phyloP scores from a whole-genome alignment of 2,797 vertebrate genomes.

The Mormyrus proboscirostris region DNA sequence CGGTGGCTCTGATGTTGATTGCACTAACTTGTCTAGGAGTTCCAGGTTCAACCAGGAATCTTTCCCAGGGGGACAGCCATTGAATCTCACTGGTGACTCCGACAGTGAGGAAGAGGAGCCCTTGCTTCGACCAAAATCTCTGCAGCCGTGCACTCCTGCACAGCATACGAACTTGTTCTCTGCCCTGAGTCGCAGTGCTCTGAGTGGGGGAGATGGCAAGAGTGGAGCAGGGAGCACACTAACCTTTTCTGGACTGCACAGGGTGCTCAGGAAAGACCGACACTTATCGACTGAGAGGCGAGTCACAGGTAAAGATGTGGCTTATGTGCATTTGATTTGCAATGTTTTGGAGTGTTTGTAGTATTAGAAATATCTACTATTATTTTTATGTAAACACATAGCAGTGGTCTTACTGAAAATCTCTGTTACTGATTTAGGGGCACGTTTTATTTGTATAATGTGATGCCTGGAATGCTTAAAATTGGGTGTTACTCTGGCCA shows the following conservation, averaged over 20 bases:
- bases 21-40: constrained; percentile 58
- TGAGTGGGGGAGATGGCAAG: constrained; percentile 65
- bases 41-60: constrained; percentile 51
- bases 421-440: background rate
- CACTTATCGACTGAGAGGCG: constrained; percentile 73
- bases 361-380: background rate
- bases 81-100: constrained; percentile 56
- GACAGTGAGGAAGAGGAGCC: constrained; percentile 70
- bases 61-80: constrained; percentile 57
- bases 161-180: constrained; percentile 92
- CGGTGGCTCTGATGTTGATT: constrained; percentile 60
- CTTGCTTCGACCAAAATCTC: constrained; percentile 44
- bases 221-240: constrained; percentile 61
- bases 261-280: constrained; percentile 74
- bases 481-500: background rate
- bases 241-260: constrained; percentile 70
- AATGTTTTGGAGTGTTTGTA: constrained; percentile 31
- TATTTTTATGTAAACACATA: background rate
- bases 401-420: background rate
- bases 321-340: background rate
- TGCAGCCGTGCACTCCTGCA: constrained; percentile 45
- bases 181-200: constrained; percentile 72
- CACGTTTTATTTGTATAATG: background rate
- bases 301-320: constrained; percentile 66
- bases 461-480: background rate